phyloP scores from a whole-genome alignment of 2,888 invertebrate species.

The Trileptium ribeirensis region DNA sequence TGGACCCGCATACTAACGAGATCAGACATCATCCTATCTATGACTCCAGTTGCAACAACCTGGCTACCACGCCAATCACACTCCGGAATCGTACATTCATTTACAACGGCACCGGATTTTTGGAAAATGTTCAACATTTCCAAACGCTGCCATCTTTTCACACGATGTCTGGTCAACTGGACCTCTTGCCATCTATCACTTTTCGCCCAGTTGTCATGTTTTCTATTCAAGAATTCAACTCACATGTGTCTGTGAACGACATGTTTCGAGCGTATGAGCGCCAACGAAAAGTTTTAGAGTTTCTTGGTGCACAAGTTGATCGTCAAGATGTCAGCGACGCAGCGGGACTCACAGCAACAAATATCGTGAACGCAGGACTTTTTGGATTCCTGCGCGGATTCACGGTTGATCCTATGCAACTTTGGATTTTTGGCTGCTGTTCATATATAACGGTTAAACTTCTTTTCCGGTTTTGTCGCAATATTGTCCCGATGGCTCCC shows the following conservation, averaged over 20 bases:
- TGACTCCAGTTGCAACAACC: background rate
- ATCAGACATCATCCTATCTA: background rate
- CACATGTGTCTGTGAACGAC: background rate
- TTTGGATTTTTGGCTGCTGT: background rate
- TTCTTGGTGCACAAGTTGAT: no score
- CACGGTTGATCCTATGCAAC: background rate
- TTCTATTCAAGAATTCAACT: background rate
- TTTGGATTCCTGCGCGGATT: no score
- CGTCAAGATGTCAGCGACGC: background rate
- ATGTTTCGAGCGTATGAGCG: background rate
- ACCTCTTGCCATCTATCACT: no score
- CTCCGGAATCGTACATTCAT: background rate
- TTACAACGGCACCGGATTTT: background rate
- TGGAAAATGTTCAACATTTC: no score
- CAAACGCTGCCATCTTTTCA: no score
- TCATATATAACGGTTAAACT: background rate
- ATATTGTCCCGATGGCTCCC: no score
- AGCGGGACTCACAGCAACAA: background rate
- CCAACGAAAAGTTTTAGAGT: background rate
- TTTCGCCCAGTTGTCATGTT: background rate
- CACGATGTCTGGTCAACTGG: no score
- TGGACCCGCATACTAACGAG: background rate
- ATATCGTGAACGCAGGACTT: no score
- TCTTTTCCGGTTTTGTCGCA: no score
- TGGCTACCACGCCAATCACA: background rate